Conservation (phyloP, 2,797 vertebrate species). For the Hirundo rustica region DNA sequence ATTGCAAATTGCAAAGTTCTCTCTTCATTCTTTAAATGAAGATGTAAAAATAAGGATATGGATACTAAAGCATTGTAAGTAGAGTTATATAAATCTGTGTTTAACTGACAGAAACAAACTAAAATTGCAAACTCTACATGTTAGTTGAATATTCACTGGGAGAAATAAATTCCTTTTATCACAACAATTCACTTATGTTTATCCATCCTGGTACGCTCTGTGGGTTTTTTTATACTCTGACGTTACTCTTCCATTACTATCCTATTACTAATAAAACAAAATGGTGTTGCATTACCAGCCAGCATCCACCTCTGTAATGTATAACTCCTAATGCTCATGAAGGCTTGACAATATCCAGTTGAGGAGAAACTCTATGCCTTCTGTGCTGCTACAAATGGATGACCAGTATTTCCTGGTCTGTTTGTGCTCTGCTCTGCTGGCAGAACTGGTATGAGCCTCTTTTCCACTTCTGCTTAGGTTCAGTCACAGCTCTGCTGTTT, state of each 20-base stretch:
- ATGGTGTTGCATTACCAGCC: neutral
- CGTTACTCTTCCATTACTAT: neutral
- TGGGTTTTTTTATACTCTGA: neutral
- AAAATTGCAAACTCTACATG: neutral
- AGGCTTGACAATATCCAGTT: neutral
- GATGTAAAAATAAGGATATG: neutral
- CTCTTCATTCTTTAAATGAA: constrained; percentile 3
- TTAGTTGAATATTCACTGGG: neutral
- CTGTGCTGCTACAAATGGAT: neutral
- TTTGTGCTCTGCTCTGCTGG: neutral
- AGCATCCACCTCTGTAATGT: neutral
- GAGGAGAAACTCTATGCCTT: neutral
- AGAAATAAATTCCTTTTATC: constrained; percentile 28
- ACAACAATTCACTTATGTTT: constrained; percentile 9
- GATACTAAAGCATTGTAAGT: neutral
- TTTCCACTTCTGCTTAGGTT: neutral
- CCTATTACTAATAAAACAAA: constrained; percentile 23
- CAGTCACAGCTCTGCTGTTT: neutral
- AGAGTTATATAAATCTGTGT: constrained; percentile 14
- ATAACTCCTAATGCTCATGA: neutral
- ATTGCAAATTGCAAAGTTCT: constrained; percentile 29
- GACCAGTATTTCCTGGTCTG: neutral
- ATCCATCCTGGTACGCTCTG: neutral
- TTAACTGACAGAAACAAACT: constrained; percentile 11
- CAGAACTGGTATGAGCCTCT: neutral